Base-by-base conservation (phyloP, 2,888 invertebrate genomes). In the Lomographa bimaculata region DNA sequence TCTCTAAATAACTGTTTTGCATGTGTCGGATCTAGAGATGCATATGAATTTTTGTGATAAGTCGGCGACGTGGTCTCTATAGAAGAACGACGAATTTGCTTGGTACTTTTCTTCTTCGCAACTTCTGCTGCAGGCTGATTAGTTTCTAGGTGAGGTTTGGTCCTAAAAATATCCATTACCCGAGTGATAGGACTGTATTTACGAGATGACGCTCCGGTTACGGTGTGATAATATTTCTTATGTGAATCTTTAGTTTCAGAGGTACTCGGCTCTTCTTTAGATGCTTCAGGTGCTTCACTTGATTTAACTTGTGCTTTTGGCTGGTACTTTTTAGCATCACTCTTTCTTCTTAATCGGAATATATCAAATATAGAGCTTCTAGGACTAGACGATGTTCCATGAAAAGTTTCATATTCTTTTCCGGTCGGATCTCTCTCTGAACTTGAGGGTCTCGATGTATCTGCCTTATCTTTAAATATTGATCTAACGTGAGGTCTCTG, bases 331-430 rank as follows among this genome's bases (percentile, higher is more conserved):
- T 82, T 87, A 26, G 80, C 78, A 65, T 89, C 89, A 61, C 89
- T 89, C 64, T 89, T 87, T 60, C 89, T 74, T 64, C 89, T 70
- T 64, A 87, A 70, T 48, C 85, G 75, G 61, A 87, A 89, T 58
- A 89, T 87, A 78, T 89, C 89, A 73, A 89, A 89, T 68, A 89
- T 85, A 54, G 87, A 87, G 62, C 83, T 86, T 59, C 85, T 71
- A 55, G 86, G 86, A 75, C 84, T 87, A 66, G 87, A 83, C 40
- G 87, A 83, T 4, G 89, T 87, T 46, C 89, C 87, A 51, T 89
- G 89, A 65, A 87, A 87, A 9, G 89, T 89, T 76, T 89, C 87
- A 66, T 89, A 89, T 60, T 82, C 86, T 57, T 86, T 87, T 33
- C 68, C 67, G 36, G 62, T 59, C 18, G 76, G 54, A 47, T 86